Evolutionary conservation across 2,113 vertebrate species (phyloP).

Genomic region (Thermophis baileyi): DNA sequence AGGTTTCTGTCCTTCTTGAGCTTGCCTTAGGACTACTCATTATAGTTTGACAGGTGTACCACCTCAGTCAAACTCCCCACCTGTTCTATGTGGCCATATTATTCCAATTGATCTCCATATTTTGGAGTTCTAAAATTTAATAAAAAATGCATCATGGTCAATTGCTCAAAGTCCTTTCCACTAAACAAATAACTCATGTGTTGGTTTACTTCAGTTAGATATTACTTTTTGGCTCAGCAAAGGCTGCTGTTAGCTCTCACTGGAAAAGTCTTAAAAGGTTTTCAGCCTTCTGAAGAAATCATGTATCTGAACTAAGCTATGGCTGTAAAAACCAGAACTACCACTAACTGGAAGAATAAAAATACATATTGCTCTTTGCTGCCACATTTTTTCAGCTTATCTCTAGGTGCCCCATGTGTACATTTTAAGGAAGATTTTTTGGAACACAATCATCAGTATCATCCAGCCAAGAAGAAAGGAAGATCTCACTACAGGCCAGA

Average conservation of each 20-base stretch:
- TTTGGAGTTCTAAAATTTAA: not conserved
- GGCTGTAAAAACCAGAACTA: not conserved
- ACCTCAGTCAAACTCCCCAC: not conserved
- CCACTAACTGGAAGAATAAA: not conserved
- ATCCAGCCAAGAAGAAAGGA: not conserved
- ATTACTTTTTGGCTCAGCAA: not conserved
- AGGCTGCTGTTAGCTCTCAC: not conserved
- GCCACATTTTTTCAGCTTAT: not conserved
- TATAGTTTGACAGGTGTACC: not conserved
- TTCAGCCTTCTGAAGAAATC: not conserved
- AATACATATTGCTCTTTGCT: not conserved
- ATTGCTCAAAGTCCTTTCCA: not conserved
- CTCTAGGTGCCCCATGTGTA: not conserved
- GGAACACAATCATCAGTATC: not conserved
- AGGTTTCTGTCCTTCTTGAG: not conserved
- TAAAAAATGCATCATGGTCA: not conserved
- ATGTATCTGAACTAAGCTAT: not conserved
- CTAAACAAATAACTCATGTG: not conserved
- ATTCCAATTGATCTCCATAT: not conserved
- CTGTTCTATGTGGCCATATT: not conserved
- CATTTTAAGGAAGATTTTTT: not conserved
- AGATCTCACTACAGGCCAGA: not conserved
- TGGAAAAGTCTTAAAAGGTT: not conserved
- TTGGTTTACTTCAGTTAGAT: not conserved
- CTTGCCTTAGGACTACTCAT: not conserved